Evolutionary conservation across 2,113 vertebrate genomes (phyloP).

Genomic region (Haliaeetus leucogaster): DNA sequence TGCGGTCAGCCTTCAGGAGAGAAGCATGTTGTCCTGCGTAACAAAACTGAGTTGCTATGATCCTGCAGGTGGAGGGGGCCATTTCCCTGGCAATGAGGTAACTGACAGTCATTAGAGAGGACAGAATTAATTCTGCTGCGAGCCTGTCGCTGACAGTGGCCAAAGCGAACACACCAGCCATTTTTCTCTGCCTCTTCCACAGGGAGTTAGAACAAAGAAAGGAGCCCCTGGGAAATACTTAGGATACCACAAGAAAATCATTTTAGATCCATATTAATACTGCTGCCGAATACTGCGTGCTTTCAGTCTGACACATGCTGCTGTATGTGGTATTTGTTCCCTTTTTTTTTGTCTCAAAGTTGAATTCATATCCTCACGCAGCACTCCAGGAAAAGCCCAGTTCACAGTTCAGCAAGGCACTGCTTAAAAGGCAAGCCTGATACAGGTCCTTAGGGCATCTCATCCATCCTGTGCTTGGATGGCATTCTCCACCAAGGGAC

Average conservation of each 20-base stretch:
- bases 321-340: neutral
- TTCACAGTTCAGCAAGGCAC: slow-evolving; percentile 18
- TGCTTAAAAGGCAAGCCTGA: slow-evolving; percentile 39
- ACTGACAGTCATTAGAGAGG: slow-evolving; percentile 9
- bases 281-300: neutral
- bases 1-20: neutral
- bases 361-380: neutral
- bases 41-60: neutral
- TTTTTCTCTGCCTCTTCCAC: slow-evolving; percentile 14
- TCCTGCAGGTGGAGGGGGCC: neutral
- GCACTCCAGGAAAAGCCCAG: slow-evolving; percentile 7
- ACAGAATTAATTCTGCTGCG: slow-evolving; percentile 40
- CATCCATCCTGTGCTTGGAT: slow-evolving; percentile 64
- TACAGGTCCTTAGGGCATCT: slow-evolving; percentile 49
- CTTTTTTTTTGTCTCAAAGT: neutral
- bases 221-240: neutral
- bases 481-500: slow-evolving; percentile 73
- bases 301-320: neutral
- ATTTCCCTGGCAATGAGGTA: slow-evolving; percentile 33
- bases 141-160: neutral
- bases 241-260: neutral
- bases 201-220: slow-evolving; percentile 46
- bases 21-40: neutral
- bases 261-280: neutral
- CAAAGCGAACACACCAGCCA: neutral